Conservation (phyloP, 2,797 vertebrate genomes). For the Eospalax fontanierii region DNA sequence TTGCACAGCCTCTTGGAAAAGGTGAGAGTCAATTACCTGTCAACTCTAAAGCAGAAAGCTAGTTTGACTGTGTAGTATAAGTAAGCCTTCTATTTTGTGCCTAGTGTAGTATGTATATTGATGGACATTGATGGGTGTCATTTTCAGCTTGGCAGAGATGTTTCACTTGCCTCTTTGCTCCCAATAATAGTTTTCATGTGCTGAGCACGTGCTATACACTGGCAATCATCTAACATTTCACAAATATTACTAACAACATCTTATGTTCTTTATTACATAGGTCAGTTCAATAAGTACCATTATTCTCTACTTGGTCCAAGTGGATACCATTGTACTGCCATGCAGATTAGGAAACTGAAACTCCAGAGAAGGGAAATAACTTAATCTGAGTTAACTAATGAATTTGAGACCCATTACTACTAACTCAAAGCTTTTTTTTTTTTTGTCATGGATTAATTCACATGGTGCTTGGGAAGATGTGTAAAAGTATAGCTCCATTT, state of each 20-base stretch:
- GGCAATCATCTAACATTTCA: background rate
- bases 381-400: background rate
- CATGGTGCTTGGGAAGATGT: background rate
- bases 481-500: background rate
- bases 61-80: background rate
- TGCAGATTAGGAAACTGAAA: slow-evolving; percentile 47
- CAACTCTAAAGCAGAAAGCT: slow-evolving; percentile 30
- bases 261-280: background rate
- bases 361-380: background rate
- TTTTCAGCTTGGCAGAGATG: background rate
- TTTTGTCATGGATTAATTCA: background rate
- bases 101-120: background rate
- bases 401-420: background rate
- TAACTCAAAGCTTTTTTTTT: slow-evolving; percentile 18
- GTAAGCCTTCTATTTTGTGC: background rate
- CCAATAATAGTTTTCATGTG: slow-evolving; percentile 33
- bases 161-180: background rate
- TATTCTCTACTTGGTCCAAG: background rate
- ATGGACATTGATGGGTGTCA: background rate
- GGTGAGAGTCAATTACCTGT: slow-evolving; percentile 47
- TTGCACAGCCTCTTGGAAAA: slow-evolving; percentile 50
- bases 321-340: background rate
- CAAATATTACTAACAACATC: slow-evolving; percentile 16
- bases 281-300: background rate
- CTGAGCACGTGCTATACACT: background rate